phyloP scores from a whole-genome alignment of 2,797 vertebrate species.

The Myiothlypis chrysogaster region DNA sequence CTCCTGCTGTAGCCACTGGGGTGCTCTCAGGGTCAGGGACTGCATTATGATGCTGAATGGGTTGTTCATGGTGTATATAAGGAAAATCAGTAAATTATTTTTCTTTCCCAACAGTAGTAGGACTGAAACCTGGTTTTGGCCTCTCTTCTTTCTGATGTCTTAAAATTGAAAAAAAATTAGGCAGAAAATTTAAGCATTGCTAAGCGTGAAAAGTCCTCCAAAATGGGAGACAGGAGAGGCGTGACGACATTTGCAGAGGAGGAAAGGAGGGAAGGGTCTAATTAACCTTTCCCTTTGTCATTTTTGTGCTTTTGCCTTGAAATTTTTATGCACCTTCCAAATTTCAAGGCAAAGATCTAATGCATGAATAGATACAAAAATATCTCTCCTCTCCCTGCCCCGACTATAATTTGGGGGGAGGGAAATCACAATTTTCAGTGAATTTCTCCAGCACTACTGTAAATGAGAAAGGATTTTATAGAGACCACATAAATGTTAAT shows the following conservation, averaged over 20 bases:
- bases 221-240: background rate
- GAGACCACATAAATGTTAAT: background rate
- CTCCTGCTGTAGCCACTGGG: background rate
- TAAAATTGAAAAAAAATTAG: background rate
- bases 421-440: background rate
- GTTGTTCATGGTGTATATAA: accelerated
- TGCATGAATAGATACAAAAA: background rate
- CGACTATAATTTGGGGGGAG: too few relatives aligned
- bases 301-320: background rate
- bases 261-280: background rate
- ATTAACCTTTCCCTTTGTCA: background rate
- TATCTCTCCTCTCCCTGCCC: background rate
- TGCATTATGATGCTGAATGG: background rate
- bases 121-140: background rate
- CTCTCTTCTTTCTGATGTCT: background rate
- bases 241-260: background rate
- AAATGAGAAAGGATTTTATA: background rate
- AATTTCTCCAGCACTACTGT: background rate
- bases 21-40: background rate
- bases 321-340: background rate
- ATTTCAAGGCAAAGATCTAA: background rate
- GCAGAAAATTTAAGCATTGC: background rate
- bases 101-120: background rate
- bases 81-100: background rate
- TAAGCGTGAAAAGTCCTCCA: background rate